Base-by-base conservation (phyloP, 2,113 vertebrate species). In the Jaculus jaculus region DNA sequence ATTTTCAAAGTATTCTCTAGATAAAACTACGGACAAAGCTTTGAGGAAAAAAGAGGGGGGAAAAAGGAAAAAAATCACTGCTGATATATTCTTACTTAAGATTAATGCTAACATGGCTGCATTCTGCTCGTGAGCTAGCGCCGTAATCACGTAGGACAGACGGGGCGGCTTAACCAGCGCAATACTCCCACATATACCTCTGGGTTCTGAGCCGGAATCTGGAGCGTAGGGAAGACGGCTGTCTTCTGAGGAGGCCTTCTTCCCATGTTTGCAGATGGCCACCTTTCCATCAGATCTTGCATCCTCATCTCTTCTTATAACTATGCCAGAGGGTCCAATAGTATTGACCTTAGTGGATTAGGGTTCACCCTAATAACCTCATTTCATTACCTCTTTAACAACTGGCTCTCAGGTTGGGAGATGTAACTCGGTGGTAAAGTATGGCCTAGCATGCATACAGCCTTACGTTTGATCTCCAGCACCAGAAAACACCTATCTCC, bases 1-100 rank as follows among this genome's bases (percentile, higher is more conserved):
- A 92, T 79, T 96, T 97, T 95, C 84, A 89, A 91, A 92, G 66
- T 66, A 81, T 58, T 89, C 21, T 87, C 65, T 84, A 81, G 80
- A 37, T 91, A 78, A 85, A 93, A 74, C 73, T 85, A 69, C 12
- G 58, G 54, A 79, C 83, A 60, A 86, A 94, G 71, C 72, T 91
- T 90, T 93, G 66, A 60, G 63, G 13, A 20, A 51, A 39, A 83
- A 65, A 47, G 6, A 51, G 86, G 23, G 11, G 54, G 30, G 15
- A 5, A 61, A 24, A 58, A 32, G 11, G 11, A 24, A 9, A 71
- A 71, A 66, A 65, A 28, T 61, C 26, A 37, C 34, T 79, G 71
- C 7, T 61, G 12, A 32, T 84, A 15, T 84, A 15, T 88, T 91
- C 37, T 65, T 79, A 78, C 79, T 94, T 78, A 80, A 90, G 85